A percentile compares a stretch with the other conserved stretches of the same genome.
These are phyloP conservation scores for Noctua fimbriata DNA, from an alignment of 2,888 invertebrate species.

Conservation along the genomic window DNA sequence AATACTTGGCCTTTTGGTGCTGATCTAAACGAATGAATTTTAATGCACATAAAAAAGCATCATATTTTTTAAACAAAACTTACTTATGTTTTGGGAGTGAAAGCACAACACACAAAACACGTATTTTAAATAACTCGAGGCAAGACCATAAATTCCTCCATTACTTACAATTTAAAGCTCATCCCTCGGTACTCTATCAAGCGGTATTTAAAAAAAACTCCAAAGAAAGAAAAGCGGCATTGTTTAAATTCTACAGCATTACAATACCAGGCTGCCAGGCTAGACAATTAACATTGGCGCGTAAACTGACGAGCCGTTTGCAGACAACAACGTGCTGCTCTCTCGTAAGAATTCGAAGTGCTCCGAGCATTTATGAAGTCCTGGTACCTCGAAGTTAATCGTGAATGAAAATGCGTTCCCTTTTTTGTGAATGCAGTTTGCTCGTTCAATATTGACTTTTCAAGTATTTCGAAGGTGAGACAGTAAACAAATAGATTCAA, in stretches of 20 bases:
- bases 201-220: conserved; percentile 22
- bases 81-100: neutral
- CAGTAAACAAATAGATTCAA: neutral
- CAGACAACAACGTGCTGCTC: conserved; percentile 55
- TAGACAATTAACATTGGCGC: conserved; percentile 61
- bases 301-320: conserved; percentile 56
- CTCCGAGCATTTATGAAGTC: conserved; percentile 53
- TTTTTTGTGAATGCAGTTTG: conserved; percentile 43
- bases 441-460: conserved; percentile 29
- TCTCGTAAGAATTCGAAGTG: conserved; percentile 57
- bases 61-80: neutral
- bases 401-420: conserved; percentile 42
- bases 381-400: conserved; percentile 54
- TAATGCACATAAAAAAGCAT: neutral
- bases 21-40: conserved; percentile 6
- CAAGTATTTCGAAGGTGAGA: conserved; percentile 10
- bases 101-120: neutral
- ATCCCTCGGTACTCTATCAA: conserved; percentile 18
- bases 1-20: conserved; percentile 34
- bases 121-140: neutral
- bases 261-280: conserved; percentile 46
- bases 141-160: neutral
- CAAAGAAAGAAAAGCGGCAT: conserved; percentile 25
- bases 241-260: conserved; percentile 57
- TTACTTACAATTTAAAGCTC: conserved; percentile 18